A percentile compares a stretch with the other conserved stretches of the same genome.
Evolutionary conservation across 2,113 vertebrate species (phyloP).

Genomic region (Ellobius talpinus): DNA sequence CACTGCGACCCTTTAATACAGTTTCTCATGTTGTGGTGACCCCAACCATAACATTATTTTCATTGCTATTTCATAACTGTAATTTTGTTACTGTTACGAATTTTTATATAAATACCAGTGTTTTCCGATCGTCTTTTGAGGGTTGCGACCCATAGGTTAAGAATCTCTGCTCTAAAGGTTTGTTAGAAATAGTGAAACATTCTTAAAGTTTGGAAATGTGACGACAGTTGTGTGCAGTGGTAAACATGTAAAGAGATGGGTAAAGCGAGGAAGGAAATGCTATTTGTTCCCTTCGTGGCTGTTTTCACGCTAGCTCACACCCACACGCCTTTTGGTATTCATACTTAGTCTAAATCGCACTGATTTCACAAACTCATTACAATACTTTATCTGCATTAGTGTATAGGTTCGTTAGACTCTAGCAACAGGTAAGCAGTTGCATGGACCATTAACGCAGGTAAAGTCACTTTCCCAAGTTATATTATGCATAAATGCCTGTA

Average conservation of each 20-base stretch:
- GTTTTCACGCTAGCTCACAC: background rate
- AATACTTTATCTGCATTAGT: background rate
- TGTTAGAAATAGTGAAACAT: background rate
- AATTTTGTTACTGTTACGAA: background rate
- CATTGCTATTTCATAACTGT: background rate
- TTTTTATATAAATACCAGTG: background rate
- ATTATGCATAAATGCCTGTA: background rate
- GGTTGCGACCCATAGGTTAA: background rate
- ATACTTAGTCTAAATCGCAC: background rate
- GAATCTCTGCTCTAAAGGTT: background rate
- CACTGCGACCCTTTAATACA: background rate
- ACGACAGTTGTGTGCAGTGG: background rate
- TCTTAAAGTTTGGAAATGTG: constrained; percentile 16
- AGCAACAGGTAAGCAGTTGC: background rate
- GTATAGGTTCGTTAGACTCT: background rate
- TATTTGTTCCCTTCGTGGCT: background rate
- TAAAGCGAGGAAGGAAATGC: background rate
- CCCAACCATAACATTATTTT: background rate
- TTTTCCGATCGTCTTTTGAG: background rate
- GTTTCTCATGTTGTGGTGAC: background rate
- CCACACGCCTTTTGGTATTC: background rate
- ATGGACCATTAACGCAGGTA: no score
- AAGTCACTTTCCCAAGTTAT: background rate
- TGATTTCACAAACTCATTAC: constrained; percentile 22
- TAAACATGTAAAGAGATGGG: background rate